Evolutionary conservation across 2,113 vertebrate species (phyloP), one percentile per base, ranked within the genome.

Genomic region (Cariama cristata): DNA sequence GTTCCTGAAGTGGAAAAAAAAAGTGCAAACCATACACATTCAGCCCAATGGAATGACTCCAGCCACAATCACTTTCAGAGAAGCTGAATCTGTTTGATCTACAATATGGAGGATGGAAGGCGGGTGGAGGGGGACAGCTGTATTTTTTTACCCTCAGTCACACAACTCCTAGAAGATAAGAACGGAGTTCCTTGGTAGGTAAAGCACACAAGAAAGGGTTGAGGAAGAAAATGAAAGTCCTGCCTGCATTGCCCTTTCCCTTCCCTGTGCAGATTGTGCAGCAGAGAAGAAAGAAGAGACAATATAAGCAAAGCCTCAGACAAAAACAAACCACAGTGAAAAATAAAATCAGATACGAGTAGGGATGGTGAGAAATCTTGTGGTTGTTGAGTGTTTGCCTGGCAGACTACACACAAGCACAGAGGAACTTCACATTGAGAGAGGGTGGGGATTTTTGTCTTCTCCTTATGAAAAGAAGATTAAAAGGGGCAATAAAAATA

Each of bases 11-110:
- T 89, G 67, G 32, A 33, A 33, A 49, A 69, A 62, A 56, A 8
- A 95, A 79, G 88, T 80, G 95, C 97, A 96, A 96, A 93, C 91
- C 92, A 94, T 94, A 97, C 82, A 94, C 79, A 96, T 87, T 95
- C 90, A 87, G 82, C 83, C 79, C 80, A 83, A 4, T 28, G 91
- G 93, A 81, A 93, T 42, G 77, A 81, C 85, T 88, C 71, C 93
- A 72, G 90, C 84, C 86, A 91, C 73, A 67, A 44, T 45, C 84
- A 33, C 44, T 60, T 80, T 76, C 84, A 74, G 66, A 81, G 86
- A 71, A 73, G 87, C 14, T 88, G 80, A 88, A 56, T 53, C 64
- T 88, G 63, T 86, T 77, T 90, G 95, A 95, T 85, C 45, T 82
- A 66, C 76, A 87, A 0, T 3, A 23, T 26, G n/a, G 53, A 69